phyloP scores from a whole-genome alignment of 1,140 invertebrate species.

The Atta cephalotes region DNA sequence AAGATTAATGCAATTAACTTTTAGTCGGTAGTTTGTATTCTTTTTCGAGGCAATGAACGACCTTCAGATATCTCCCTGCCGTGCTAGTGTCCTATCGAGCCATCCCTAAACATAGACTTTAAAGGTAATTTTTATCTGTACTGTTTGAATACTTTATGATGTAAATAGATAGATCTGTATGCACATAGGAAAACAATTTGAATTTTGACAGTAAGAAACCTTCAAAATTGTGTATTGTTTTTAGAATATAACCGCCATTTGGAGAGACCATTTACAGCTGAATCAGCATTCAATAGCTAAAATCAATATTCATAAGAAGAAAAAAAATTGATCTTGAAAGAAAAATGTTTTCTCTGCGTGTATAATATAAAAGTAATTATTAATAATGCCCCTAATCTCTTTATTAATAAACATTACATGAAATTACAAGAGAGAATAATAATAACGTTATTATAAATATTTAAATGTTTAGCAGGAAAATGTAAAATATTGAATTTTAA shows the following conservation, averaged over 20 bases:
- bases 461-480: neutral
- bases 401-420: slow-evolving; percentile 21
- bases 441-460: slow-evolving; percentile 21
- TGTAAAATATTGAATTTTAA: neutral
- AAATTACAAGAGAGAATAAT: slow-evolving; percentile 1
- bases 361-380: neutral
- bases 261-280: neutral
- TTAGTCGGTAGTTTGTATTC: neutral
- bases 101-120: slow-evolving; percentile 2
- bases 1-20: slow-evolving; percentile 35
- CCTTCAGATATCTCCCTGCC: slow-evolving; percentile 46
- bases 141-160: slow-evolving; percentile 31
- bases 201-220: neutral
- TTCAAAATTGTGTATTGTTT: slow-evolving; percentile 2
- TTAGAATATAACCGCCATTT: slow-evolving; percentile 12
- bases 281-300: neutral
- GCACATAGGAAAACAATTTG: neutral
- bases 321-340: neutral
- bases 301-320: neutral
- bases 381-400: neutral
- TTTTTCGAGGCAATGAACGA: slow-evolving; percentile 30
- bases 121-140: neutral
- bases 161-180: neutral
- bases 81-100: slow-evolving; percentile 21
- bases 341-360: neutral